Conservation (phyloP, 1,140 invertebrate species). For the Drosophila bocqueti region DNA sequence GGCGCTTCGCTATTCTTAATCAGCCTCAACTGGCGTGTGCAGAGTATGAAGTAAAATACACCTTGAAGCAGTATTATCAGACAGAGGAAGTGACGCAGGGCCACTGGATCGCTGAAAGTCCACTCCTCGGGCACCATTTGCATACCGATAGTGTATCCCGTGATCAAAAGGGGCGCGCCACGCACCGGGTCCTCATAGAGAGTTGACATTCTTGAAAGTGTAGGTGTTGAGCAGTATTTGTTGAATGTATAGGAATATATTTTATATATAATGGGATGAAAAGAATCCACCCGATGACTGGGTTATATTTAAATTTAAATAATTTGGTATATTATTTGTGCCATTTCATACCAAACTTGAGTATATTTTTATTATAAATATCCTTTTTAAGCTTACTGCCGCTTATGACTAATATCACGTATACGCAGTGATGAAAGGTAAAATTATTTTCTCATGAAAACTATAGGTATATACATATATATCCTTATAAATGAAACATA, state of each 20-base stretch:
- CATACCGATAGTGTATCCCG: background rate
- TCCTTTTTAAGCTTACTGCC: no score
- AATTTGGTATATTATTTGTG: no score
- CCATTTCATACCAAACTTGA: no score
- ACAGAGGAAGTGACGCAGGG: slow-evolving; percentile 52
- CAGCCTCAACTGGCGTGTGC: slow-evolving; percentile 39
- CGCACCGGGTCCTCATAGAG: slow-evolving; percentile 55
- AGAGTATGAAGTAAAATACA: slow-evolving; percentile 36
- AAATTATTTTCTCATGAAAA: no score
- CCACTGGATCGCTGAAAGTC: slow-evolving; percentile 36
- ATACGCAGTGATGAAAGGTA: background rate
- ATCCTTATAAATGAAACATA: no score
- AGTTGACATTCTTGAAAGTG: slow-evolving; percentile 17
- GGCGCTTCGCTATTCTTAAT: background rate
- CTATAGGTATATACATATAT: no score
- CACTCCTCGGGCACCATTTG: background rate
- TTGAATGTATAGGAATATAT: no score
- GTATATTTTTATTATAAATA: background rate
- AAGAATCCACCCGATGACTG: background rate
- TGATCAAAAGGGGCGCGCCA: slow-evolving; percentile 5
- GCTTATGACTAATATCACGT: background rate
- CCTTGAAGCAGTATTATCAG: slow-evolving; percentile 23
- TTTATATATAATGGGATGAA: background rate
- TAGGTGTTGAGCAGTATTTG: background rate
- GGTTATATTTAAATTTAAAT: background rate